Conservation (phyloP, 2,888 invertebrate species). For the Morinoia aosen region DNA sequence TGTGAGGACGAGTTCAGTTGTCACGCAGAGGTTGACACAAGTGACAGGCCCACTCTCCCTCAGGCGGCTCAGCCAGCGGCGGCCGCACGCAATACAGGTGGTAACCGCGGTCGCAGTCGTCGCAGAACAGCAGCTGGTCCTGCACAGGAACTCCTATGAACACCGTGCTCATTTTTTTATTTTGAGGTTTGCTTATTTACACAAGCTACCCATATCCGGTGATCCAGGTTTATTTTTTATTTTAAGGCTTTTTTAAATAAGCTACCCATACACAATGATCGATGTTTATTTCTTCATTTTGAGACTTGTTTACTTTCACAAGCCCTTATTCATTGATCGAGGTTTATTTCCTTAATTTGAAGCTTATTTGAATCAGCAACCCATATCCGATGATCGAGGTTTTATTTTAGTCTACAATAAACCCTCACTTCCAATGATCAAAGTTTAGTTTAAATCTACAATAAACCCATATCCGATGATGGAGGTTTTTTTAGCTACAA, state of each 20-base stretch:
- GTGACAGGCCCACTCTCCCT: conserved; percentile 95
- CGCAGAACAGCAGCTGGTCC: conserved; percentile 99
- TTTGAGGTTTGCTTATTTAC: background rate
- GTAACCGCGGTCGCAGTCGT: conserved; percentile 99
- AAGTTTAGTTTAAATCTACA: too few relatives aligned
- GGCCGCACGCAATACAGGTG: conserved; percentile 99
- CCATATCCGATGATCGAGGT: too few relatives aligned
- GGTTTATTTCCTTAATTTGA: too few relatives aligned
- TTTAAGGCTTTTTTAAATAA: background rate
- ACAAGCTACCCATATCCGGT: background rate
- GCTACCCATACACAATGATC: too few relatives aligned
- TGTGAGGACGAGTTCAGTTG: background rate
- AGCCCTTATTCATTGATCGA: too few relatives aligned
- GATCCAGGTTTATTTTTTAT: background rate
- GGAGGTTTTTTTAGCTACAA: too few relatives aligned
- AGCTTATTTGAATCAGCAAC: too few relatives aligned
- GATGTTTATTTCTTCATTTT: too few relatives aligned
- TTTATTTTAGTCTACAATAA: too few relatives aligned
- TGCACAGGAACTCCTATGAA: conserved; percentile 71
- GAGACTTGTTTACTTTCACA: too few relatives aligned
- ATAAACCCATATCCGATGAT: too few relatives aligned
- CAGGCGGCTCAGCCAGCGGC: conserved; percentile 93
- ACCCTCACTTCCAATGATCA: too few relatives aligned
- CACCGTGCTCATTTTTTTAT: background rate
- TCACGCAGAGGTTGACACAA: conserved; percentile 80